A percentile compares a stretch with the other conserved stretches of the same genome.
Evolutionary conservation across 2,888 invertebrate species (phyloP).

Genomic region (Amphipyra tragopoginis): DNA sequence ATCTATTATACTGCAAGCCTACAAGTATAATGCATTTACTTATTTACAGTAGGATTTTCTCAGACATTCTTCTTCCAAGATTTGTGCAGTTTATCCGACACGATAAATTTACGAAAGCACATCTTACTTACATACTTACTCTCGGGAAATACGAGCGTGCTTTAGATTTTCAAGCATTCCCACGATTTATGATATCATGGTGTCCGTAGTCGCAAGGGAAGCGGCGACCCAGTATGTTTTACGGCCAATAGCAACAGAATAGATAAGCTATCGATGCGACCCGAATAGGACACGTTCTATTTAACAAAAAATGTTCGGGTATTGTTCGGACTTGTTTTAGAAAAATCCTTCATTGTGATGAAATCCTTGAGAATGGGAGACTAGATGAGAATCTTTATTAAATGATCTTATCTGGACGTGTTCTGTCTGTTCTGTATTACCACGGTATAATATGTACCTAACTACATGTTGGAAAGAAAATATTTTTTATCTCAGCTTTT

Average conservation of each 20-base stretch:
- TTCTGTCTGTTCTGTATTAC: background rate
- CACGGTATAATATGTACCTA: background rate
- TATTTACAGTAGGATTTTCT: background rate
- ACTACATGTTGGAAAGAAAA: background rate
- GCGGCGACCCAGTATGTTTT: conserved; percentile 62
- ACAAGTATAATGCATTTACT: no score
- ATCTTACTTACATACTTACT: conserved; percentile 16
- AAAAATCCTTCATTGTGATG: conserved; percentile 2
- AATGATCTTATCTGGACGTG: background rate
- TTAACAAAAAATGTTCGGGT: conserved; percentile 36
- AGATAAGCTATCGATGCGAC: conserved; percentile 68
- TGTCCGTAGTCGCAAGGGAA: conserved; percentile 58
- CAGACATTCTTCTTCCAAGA: background rate
- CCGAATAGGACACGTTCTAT: conserved; percentile 51
- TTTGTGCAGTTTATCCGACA: conserved; percentile 19
- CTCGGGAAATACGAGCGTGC: conserved; percentile 30
- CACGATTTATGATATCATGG: conserved; percentile 40
- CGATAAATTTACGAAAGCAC: conserved; percentile 24
- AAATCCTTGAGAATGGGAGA: conserved; percentile 2
- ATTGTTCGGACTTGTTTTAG: conserved; percentile 20
- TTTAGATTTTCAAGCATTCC: conserved; percentile 8
- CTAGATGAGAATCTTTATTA: background rate
- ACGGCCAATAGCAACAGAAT: conserved; percentile 45
- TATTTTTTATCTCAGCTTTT: background rate
- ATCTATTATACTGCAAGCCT: no score